Conservation (phyloP, 2,888 invertebrate species). For the Petrolisthes cinctipes region DNA sequence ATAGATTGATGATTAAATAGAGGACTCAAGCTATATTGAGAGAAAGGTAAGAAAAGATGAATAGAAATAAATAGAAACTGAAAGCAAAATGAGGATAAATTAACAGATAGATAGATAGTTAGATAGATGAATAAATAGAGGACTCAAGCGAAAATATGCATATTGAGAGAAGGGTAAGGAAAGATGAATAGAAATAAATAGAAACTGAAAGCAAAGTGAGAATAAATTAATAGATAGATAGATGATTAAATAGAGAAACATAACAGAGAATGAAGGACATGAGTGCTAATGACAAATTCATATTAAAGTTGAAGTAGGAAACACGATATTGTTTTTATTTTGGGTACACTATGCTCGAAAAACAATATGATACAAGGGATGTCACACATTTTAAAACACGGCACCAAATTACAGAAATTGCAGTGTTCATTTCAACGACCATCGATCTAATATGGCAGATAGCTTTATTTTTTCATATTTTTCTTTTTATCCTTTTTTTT, state of each 20-base stretch:
- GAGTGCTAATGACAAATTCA: not conserved
- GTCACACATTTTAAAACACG: no score
- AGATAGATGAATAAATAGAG: not conserved
- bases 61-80: not conserved
- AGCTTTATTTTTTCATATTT: no score
- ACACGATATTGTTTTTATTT: no score
- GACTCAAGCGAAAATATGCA: not conserved
- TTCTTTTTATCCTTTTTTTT: no score
- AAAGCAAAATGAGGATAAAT: not conserved
- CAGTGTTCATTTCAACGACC: no score
- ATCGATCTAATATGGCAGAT: no score
- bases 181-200: not conserved
- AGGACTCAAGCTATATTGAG: not conserved
- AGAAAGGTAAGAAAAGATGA: not conserved
- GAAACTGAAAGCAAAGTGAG: not conserved
- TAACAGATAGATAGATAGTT: no score
- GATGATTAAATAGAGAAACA: not conserved
- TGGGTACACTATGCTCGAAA: no score
- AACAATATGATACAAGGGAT: no score
- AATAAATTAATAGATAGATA: not conserved
- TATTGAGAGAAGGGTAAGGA: not conserved
- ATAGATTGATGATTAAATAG: not conserved
- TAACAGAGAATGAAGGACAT: not conserved
- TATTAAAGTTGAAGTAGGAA: no score
- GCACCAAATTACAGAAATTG: no score